Percentiles rank a stretch among this genome's conserved stretches.
These are phyloP conservation scores for Andrena chrysosceles DNA, from an alignment of 2,888 invertebrate genomes.

Conservation along the genomic window DNA sequence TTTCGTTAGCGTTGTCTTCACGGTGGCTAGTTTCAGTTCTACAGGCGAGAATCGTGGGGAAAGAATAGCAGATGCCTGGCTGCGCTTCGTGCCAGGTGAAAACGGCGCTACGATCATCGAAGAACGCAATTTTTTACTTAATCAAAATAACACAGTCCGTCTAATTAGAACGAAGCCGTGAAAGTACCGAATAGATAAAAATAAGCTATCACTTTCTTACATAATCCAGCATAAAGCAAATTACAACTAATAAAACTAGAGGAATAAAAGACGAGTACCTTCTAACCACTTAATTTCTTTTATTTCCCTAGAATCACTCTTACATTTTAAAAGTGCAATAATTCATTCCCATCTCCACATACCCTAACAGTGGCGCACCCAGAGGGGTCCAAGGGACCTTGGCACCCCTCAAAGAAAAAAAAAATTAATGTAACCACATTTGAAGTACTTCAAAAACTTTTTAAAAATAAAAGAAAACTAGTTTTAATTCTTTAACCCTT, in stretches of 20 bases:
- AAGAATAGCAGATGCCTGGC: slow-evolving; percentile 17
- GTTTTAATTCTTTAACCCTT: too few species aligned
- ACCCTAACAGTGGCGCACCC: too few species aligned
- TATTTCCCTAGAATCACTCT: too few species aligned
- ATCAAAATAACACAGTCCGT: background rate
- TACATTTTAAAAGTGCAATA: too few species aligned
- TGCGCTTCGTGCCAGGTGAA: slow-evolving; percentile 14
- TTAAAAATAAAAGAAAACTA: too few species aligned
- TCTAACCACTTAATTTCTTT: too few species aligned
- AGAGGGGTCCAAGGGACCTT: too few species aligned
- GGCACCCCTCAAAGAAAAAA: too few species aligned
- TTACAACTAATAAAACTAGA: background rate
- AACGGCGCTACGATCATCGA: slow-evolving; percentile 16
- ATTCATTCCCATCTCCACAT: too few species aligned
- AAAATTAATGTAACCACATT: too few species aligned
- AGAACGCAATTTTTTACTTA: slow-evolving; percentile 14
- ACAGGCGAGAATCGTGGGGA: slow-evolving; percentile 10
- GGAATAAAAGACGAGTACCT: too few species aligned
- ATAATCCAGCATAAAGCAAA: background rate
- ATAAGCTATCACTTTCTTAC: background rate
- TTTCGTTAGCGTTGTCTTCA: slow-evolving; percentile 51
- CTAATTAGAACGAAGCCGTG: slow-evolving; percentile 20
- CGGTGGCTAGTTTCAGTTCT: slow-evolving; percentile 34
- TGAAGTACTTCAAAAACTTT: too few species aligned
- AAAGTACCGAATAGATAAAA: background rate